Conservation (phyloP, 2,113 vertebrate species). For the Phyllostomus discolor region DNA sequence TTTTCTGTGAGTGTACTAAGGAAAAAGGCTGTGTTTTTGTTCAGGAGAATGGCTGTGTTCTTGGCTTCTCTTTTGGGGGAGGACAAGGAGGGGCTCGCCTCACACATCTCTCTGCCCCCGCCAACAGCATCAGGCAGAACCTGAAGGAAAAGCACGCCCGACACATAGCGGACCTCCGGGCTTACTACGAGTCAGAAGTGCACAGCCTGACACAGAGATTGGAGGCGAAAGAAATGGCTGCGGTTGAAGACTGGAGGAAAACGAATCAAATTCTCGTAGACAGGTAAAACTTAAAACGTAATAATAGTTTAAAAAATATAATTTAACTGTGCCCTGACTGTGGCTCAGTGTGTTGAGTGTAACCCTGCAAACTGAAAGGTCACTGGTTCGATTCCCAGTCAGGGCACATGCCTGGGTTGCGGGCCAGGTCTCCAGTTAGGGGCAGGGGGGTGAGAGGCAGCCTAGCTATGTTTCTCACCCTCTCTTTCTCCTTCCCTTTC, state of each 20-base stretch:
- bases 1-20: neutral
- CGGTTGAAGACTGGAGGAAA: constrained; percentile 84
- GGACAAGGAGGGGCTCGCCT: neutral
- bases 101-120: neutral
- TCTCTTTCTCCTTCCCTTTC: no score
- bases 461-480: no score
- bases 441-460: no score
- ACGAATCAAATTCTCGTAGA: constrained; percentile 86
- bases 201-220: constrained; percentile 88
- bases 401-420: no score
- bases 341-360: no score
- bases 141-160: constrained; percentile 94
- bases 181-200: constrained; percentile 96
- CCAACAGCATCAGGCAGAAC: constrained; percentile 89
- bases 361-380: no score
- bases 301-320: neutral
- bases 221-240: constrained; percentile 79
- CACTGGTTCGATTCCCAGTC: no score
- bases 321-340: neutral
- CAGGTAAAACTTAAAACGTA: constrained; percentile 79
- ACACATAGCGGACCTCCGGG: constrained; percentile 92
- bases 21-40: neutral
- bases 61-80: neutral
- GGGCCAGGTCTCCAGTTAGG: no score
- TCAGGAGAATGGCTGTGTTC: neutral